Evolutionary conservation across 2,113 vertebrate species (phyloP), one percentile per base, ranked within the genome.

Genomic region (Steatornis caripensis): DNA sequence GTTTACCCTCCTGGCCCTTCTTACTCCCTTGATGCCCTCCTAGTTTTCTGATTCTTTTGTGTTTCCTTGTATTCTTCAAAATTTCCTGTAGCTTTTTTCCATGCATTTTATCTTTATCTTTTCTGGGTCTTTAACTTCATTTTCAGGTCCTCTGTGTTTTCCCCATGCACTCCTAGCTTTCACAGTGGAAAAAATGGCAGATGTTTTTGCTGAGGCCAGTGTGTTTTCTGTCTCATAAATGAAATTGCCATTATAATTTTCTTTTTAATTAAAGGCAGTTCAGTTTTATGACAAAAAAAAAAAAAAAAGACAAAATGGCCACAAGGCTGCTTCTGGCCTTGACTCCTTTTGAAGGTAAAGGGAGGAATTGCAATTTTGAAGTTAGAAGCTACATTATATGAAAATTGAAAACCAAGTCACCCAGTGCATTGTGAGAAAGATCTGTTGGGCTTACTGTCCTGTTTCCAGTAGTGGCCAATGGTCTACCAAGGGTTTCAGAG

Each of bases 31-130:
- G 7, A 55, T 80, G 19, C 13, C 8, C 12, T 7, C 3, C 2
- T 83, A 39, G 5, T 60, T 53, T 55, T 69, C 45, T 23, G 8
- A 36, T 55, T 82, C 34, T 75, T 41, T 22, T 39, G 8, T 12
- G 5, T 76, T 94, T 97, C 82, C 90, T 90, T 30, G 22, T 14
- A 91, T 84, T 95, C 79, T 95, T 86, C 41, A 87, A 5, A 62
- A 71, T 87, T 95, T 90, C 60, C 84, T 84, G 49, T 51, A 51
- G 24, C 19, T 60, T 54, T 5, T 75, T 90, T 22, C 49, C 20
- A 22, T 74, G 57, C 16, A 20, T 92, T 92, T 74, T 45, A 19
- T 79, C 36, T 79, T 82, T 85, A 53, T 92, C 6, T 2, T 85
- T 55, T 92, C 6, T 2, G 2, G 61, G 18, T 43, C 17, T 29